Conservation (phyloP, 2,797 vertebrate species). For the Florisuga fusca region DNA sequence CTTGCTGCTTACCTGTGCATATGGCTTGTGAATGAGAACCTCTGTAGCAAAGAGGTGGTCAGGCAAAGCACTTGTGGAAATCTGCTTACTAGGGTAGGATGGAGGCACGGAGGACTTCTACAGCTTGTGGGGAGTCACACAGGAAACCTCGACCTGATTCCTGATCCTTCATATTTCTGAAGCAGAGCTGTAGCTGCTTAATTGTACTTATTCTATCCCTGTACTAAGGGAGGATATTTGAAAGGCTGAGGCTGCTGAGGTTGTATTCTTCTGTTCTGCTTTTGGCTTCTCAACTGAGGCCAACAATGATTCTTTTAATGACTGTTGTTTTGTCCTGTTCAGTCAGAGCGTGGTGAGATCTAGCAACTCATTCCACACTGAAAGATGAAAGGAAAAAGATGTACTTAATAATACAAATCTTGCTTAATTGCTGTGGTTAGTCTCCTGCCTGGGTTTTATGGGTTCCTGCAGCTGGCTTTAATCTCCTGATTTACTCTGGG, state of each 20-base stretch:
- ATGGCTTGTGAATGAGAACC: neutral
- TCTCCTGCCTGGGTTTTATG: constrained; percentile 43
- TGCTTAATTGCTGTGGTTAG: constrained; percentile 41
- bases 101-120: neutral
- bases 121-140: neutral
- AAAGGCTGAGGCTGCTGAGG: neutral
- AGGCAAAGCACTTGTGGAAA: neutral
- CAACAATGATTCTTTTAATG: neutral
- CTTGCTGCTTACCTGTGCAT: neutral
- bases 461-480: constrained; percentile 49
- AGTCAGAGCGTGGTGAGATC: neutral
- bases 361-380: neutral
- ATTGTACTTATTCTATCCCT: neutral
- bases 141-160: neutral
- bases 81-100: neutral
- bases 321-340: neutral
- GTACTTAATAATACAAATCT: constrained; percentile 35
- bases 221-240: neutral
- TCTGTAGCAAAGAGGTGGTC: neutral
- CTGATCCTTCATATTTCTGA: neutral
- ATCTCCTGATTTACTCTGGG: constrained; percentile 38
- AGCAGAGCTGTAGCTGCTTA: neutral
- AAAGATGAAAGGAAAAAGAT: constrained; percentile 47
- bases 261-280: neutral
- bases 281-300: neutral